phyloP scores from a whole-genome alignment of 2,888 invertebrate genomes.

The Iphiclides podalirius region DNA sequence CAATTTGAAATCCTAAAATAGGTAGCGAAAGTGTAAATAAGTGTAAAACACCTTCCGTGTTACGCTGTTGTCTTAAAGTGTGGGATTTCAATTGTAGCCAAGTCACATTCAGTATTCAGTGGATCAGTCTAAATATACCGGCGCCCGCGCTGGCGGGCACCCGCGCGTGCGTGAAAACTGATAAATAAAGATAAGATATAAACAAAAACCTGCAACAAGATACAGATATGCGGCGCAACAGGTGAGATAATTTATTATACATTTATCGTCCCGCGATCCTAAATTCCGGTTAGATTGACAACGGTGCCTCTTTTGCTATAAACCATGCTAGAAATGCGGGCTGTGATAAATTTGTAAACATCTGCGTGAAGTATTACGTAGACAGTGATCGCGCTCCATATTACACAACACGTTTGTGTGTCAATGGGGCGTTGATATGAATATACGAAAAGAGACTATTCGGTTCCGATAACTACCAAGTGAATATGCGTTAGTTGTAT shows the following conservation, averaged over 20 bases:
- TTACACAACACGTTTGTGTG: slow-evolving; percentile 12
- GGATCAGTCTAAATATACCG: slow-evolving; percentile 76
- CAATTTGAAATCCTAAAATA: slow-evolving; percentile 6
- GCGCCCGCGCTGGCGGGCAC: slow-evolving; percentile 65
- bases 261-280: too few relatives aligned
- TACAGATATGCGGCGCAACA: slow-evolving; percentile 64
- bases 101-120: slow-evolving; percentile 53
- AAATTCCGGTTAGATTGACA: too few relatives aligned
- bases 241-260: slow-evolving; percentile 57
- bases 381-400: slow-evolving; percentile 4
- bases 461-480: not conserved
- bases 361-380: slow-evolving; percentile 7
- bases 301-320: too few relatives aligned
- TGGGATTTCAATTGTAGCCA: slow-evolving; percentile 46
- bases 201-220: slow-evolving; percentile 52
- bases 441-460: not conserved
- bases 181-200: slow-evolving; percentile 72
- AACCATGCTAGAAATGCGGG: not conserved
- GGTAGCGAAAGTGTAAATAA: slow-evolving; percentile 5
- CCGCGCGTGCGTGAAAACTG: slow-evolving; percentile 46
- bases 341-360: slow-evolving; percentile 8
- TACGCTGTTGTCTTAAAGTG: slow-evolving; percentile 25
- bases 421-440: slow-evolving; percentile 11
- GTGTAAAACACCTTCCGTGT: too few relatives aligned
- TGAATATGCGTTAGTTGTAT: too few relatives aligned